phyloP scores from a whole-genome alignment of 2,888 invertebrate species.

The Proisotoma minuta region DNA sequence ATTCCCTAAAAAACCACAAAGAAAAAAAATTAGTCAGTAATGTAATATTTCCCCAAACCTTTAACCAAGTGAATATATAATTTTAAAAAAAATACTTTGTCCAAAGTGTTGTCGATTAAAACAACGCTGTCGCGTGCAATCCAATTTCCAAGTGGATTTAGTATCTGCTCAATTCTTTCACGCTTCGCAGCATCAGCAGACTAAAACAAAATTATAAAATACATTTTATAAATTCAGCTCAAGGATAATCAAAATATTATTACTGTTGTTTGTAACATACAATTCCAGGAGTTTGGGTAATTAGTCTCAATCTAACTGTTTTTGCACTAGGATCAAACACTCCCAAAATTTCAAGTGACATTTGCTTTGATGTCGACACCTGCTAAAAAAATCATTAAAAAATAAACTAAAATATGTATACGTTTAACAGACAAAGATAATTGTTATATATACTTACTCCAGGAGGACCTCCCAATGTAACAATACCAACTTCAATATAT shows the following conservation, averaged over 20 bases:
- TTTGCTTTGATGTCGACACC: slow-evolving; percentile 54
- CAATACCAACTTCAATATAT: slow-evolving; percentile 74
- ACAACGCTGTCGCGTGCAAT: slow-evolving; percentile 72
- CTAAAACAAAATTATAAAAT: neutral
- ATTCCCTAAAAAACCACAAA: slow-evolving; percentile 49
- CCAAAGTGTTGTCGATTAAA: slow-evolving; percentile 77
- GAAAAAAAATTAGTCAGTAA: neutral
- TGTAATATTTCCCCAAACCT: too few species aligned
- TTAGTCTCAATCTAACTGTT: slow-evolving; percentile 69
- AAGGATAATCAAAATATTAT: neutral
- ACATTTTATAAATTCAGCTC: neutral
- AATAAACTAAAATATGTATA: neutral
- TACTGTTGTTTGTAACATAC: neutral
- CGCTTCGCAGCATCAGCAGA: slow-evolving; percentile 59
- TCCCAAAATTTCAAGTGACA: slow-evolving; percentile 82
- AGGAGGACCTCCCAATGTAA: slow-evolving; percentile 75
- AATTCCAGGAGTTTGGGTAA: slow-evolving; percentile 59
- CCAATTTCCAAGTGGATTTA: slow-evolving; percentile 73
- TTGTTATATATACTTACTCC: slow-evolving; percentile 25
- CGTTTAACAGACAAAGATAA: neutral
- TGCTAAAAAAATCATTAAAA: neutral
- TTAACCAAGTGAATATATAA: neutral
- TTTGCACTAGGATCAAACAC: slow-evolving; percentile 71
- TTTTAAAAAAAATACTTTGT: slow-evolving; percentile 64
- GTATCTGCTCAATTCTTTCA: slow-evolving; percentile 60